phyloP scores from a whole-genome alignment of 2,888 invertebrate species.

The Pachliopta kotzebuea region DNA sequence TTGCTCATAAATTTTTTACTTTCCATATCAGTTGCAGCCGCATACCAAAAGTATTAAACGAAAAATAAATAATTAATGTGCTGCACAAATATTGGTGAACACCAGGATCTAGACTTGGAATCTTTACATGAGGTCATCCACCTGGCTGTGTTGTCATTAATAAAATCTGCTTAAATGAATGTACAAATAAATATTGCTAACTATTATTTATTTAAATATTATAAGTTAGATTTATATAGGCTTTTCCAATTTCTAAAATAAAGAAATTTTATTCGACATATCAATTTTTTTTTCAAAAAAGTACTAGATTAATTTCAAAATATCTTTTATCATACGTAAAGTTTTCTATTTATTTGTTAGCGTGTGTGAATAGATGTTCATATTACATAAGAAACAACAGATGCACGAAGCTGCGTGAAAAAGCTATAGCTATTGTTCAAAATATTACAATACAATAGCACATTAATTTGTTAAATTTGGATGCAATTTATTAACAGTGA shows the following conservation, averaged over 20 bases:
- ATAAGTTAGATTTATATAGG: neutral
- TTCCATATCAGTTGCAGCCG: neutral
- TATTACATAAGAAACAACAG: neutral
- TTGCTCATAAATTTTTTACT: neutral
- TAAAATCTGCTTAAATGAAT: neutral
- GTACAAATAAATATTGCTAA: neutral
- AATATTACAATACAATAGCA: constrained; percentile 28
- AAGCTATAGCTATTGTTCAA: neutral
- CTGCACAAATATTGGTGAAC: constrained; percentile 25
- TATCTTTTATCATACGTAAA: no score
- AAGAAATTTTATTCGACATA: no score
- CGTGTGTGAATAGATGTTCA: neutral
- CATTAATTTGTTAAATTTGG: constrained; percentile 27
- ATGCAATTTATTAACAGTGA: constrained; percentile 14
- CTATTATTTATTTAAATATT: neutral
- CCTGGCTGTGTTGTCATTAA: neutral
- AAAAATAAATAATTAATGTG: constrained; percentile 1
- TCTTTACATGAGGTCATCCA: neutral
- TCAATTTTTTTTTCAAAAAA: no score
- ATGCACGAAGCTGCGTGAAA: neutral
- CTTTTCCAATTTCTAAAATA: no score
- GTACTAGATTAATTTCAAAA: no score
- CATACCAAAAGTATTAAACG: neutral
- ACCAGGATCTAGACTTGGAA: neutral
- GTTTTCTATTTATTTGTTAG: neutral